Conservation (phyloP, 64 coral and sea anemone species). For the Porites lutea region DNA sequence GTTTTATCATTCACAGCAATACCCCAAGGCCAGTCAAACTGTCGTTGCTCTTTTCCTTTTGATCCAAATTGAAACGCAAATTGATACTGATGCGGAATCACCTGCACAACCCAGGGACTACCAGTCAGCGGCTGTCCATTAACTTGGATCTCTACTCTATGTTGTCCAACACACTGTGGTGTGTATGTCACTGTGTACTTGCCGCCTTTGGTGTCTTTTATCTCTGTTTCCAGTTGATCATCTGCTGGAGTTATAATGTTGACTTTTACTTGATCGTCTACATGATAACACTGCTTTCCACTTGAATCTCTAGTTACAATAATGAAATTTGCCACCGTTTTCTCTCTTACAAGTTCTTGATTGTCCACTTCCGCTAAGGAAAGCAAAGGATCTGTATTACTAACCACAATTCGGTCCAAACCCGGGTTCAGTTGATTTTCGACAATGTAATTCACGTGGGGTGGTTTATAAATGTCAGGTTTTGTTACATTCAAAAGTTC, state of each 20-base stretch:
- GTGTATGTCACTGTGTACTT: too few species aligned
- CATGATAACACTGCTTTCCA: background rate
- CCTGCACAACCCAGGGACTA: background rate
- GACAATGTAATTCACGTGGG: background rate
- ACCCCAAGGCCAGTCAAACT: background rate
- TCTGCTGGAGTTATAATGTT: background rate
- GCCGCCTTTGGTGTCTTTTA: too few species aligned
- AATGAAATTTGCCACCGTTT: background rate
- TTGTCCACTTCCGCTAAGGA: too few species aligned
- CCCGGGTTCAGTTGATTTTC: background rate
- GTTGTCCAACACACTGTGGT: too few species aligned
- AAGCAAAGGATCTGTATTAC: too few species aligned
- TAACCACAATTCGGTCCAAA: background rate
- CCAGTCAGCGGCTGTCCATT: slow-evolving; percentile 8
- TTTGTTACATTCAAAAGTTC: background rate
- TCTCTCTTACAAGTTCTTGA: background rate
- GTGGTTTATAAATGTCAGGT: background rate
- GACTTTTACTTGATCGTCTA: background rate
- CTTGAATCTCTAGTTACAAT: slow-evolving; percentile 21
- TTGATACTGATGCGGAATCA: too few species aligned
- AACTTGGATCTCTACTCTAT: background rate
- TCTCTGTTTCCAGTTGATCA: too few species aligned
- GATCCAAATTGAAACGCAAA: background rate
- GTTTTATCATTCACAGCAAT: background rate
- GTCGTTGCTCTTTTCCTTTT: background rate